Evolutionary conservation across 2,113 vertebrate species (phyloP).

Genomic region (Cervus canadensis): DNA sequence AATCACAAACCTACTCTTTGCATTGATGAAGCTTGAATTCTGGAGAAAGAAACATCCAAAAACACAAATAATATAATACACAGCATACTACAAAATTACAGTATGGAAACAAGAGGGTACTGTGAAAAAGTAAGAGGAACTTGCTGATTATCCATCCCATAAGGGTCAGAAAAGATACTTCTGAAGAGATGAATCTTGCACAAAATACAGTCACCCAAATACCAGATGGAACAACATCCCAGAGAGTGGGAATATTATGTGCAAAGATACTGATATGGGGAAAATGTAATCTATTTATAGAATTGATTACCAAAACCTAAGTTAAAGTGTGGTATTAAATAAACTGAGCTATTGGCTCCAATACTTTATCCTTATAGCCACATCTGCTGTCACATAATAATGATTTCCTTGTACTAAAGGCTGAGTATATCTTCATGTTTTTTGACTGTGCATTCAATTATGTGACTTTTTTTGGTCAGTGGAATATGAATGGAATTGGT

Average conservation of each 20-base stretch:
- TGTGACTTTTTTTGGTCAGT: not conserved
- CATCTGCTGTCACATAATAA: not conserved
- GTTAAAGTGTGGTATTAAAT: not conserved
- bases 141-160: not conserved
- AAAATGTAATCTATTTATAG: not conserved
- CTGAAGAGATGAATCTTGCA: not conserved
- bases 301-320: not conserved
- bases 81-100: not conserved
- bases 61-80: not conserved
- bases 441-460: not conserved
- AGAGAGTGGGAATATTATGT: not conserved
- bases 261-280: not conserved
- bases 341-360: not conserved
- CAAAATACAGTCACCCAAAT: not conserved
- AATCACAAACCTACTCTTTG: not conserved
- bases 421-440: not conserved
- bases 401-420: not conserved
- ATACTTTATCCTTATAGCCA: not conserved
- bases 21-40: not conserved
- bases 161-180: not conserved
- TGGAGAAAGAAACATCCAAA: not conserved
- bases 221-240: not conserved
- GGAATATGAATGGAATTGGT: not conserved
- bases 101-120: not conserved
- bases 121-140: not conserved